Percentiles rank a stretch among this genome's conserved stretches.
Conservation (phyloP, 2,888 invertebrate genomes). For the Danaus chrysippus region DNA sequence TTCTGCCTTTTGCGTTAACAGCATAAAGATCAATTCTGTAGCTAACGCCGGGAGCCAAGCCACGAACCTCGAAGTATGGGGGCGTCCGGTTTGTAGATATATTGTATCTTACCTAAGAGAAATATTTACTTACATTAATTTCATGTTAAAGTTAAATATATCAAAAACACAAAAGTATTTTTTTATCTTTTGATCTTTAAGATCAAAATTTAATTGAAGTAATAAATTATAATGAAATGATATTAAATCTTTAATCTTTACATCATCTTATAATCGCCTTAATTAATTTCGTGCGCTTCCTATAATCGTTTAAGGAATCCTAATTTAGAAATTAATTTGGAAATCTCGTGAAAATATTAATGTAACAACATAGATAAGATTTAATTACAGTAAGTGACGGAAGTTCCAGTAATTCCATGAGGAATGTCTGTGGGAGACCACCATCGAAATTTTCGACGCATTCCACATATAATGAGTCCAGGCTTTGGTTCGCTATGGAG, state of each 20-base stretch:
- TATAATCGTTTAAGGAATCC: neutral
- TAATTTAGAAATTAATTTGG: neutral
- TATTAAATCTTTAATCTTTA: no score
- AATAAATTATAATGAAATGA: no score
- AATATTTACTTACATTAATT: neutral
- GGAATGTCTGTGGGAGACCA: conserved; percentile 91
- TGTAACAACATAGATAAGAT: neutral
- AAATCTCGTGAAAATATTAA: neutral
- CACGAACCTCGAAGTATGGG: conserved; percentile 83
- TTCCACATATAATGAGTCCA: conserved; percentile 89
- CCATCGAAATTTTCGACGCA: conserved; percentile 94
- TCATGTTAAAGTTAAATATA: neutral
- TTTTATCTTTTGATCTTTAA: no score
- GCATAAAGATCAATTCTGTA: conserved; percentile 91
- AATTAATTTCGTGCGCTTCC: neutral
- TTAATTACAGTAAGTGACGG: conserved; percentile 75
- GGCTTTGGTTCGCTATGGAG: conserved; percentile 92
- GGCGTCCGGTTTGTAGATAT: conserved; percentile 81
- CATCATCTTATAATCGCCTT: conserved; percentile 1
- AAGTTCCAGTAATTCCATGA: conserved; percentile 88
- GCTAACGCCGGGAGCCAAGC: conserved; percentile 85
- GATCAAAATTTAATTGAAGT: no score
- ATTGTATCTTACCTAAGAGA: conserved; percentile 77
- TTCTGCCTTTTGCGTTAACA: conserved; percentile 91
- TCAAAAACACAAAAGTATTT: neutral